Evolutionary conservation across 2,113 vertebrate genomes (phyloP).

Genomic region (Gasterosteus aculeatus): DNA sequence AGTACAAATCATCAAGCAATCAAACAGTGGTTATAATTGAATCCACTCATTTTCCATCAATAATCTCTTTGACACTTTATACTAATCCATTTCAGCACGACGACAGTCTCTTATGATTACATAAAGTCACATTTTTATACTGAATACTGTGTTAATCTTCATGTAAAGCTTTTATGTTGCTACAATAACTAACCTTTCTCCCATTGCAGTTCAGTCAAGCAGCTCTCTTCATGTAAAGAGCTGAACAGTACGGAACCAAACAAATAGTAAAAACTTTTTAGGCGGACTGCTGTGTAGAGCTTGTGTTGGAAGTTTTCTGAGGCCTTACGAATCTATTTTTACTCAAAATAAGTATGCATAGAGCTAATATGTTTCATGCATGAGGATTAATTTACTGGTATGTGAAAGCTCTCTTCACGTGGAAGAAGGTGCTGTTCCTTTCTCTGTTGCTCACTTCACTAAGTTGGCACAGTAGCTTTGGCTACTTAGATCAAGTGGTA

Average conservation of each 20-base stretch:
- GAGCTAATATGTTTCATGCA: not conserved
- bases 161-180: slow-evolving; percentile 37
- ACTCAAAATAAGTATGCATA: not conserved
- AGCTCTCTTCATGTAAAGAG: slow-evolving; percentile 5
- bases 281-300: slow-evolving; percentile 7
- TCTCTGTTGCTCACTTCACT: no score
- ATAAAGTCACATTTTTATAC: slow-evolving; percentile 43
- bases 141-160: slow-evolving; percentile 54
- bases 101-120: slow-evolving; percentile 1
- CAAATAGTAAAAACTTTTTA: not conserved
- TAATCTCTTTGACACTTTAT: slow-evolving; percentile 11
- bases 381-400: not conserved
- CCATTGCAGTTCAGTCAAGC: slow-evolving; percentile 26
- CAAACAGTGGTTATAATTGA: slow-evolving; percentile 22
- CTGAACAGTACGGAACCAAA: not conserved
- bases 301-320: not conserved
- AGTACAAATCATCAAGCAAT: slow-evolving; percentile 9
- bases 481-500: not conserved
- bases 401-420: no score
- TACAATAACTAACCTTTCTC: slow-evolving; percentile 21
- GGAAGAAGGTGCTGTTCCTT: no score
- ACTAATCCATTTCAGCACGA: slow-evolving; percentile 20
- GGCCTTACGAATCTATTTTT: not conserved
- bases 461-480: not conserved
- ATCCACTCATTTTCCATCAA: slow-evolving; percentile 36